Evolutionary conservation across 2,113 vertebrate species (phyloP), one percentile per base, ranked within the genome.

Genomic region (Jacana jacana): DNA sequence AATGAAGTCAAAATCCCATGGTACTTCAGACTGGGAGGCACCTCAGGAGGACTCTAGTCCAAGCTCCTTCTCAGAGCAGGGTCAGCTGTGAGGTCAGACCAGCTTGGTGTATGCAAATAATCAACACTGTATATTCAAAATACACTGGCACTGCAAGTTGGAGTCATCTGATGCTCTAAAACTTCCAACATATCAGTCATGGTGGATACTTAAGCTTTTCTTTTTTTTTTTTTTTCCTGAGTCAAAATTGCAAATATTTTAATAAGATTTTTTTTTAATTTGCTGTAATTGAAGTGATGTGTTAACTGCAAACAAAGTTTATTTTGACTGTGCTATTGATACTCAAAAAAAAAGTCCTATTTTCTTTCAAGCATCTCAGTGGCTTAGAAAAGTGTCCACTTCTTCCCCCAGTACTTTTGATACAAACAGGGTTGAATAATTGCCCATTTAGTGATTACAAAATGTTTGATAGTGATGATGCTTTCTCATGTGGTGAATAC

Each of bases 401-500:
- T 71, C 46, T 89, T 42, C 25, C 46, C 48, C 42, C 3, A 11
- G 25, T 42, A 70, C 61, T 35, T 94, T 64, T 81, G 60, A 23
- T 71, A 8, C 13, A 18, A 28, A 33, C 25, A 9, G 19, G 52
- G 44, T 22, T 75, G 89, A 90, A 22, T 90, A 72, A 90, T 72
- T 0, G 1, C 71, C n/a, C 33, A 2, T 75, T 71, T 81, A 55
- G 70, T 35, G 52, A 63, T 57, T 78, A 60, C 90, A 68, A 35
- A 69, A 64, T 40, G 30, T 46, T 89, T 85, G 79, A 35, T 86
- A 46, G 75, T 8, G 61, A 11, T 64, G 82, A 20, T 63, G 75
- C 75, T 75, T 93, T 69, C 91, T 93, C 82, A 42, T 86, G 88
- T 82, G 88, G 75, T 55, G 88, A 90, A 69, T 90, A 63, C 91